Evolutionary conservation across 2,113 vertebrate genomes (phyloP).

Genomic region (Grantiella picta): DNA sequence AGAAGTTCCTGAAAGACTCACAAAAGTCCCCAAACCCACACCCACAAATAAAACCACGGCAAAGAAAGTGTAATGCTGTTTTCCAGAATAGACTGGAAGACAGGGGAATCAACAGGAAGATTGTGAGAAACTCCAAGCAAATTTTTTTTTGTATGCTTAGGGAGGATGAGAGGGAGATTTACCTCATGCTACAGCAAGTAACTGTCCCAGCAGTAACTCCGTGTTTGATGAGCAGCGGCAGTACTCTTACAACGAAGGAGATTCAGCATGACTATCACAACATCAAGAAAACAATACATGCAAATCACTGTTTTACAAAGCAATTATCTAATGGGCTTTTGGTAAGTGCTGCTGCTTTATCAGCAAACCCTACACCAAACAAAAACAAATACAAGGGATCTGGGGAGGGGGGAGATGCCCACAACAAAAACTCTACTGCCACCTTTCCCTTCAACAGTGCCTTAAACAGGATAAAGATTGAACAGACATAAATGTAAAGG

Average conservation of each 20-base stretch:
- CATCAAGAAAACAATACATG: background rate
- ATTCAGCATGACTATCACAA: background rate
- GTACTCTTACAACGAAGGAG: background rate
- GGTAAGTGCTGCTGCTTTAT: background rate
- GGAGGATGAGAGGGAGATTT: background rate
- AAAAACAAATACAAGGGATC: background rate
- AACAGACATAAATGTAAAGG: background rate
- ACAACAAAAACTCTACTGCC: background rate
- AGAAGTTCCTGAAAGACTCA: background rate
- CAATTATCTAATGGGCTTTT: background rate
- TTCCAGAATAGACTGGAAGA: background rate
- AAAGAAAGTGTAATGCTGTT: background rate
- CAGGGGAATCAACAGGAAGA: background rate
- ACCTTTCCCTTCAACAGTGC: background rate
- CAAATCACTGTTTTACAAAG: background rate
- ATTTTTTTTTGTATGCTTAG: background rate
- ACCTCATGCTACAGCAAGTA: background rate
- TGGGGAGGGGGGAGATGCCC: background rate
- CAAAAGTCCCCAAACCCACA: background rate
- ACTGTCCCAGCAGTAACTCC: background rate
- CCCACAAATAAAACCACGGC: background rate
- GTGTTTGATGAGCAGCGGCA: background rate
- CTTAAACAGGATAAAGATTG: background rate
- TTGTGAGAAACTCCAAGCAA: background rate
- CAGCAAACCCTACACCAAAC: background rate